Evolutionary conservation across 2,888 invertebrate species (phyloP), one percentile per base, ranked within the genome.

Genomic region (Cataglyphis albicans): DNA sequence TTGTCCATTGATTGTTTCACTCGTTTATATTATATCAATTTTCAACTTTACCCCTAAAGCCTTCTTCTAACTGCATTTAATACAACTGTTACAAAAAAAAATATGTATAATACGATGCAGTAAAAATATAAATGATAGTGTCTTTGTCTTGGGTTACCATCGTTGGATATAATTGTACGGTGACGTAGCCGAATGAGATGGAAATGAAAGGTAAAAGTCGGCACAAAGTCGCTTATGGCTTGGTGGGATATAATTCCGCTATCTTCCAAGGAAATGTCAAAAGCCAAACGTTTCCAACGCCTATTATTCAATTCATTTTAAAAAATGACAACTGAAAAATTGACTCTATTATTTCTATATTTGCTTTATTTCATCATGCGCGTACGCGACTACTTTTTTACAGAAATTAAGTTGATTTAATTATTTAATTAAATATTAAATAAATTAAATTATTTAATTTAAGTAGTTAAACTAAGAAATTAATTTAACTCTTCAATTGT

Each of bases 241-340:
- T 94, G 9, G 93, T 91, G 1, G 95, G 95, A 87, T 95, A 96
- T 7, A 96, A 92, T 90, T 96, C 96, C 0, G 95, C 95, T 94
- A 96, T 94, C 0, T 95, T 95, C 91, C 95, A 96, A 0, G 96
- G 96, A 25, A 96, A 87, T 0, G 95, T 95, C 5, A 95, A 89
- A 86, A 95, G 95, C 95, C 96, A 3, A 95, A 89, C 0, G 95
- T 95, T 83, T 95, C 95, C 0, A 94, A 92, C 55, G 84, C 84
- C 92, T 93, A 80, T 0, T 85, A 85, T 59, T 25, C 10, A 35
- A 72, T 57, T 57, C 21, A 72, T 38, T 4, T 1, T 38, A n/a
- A 15, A 59, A 15, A 59, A 10, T 41, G 25, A 44, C n/a, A 38
- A 25, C 15, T 15, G 12, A 44, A 44, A 44, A 44, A 44, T 44